Conservation (phyloP, 2,888 invertebrate genomes). For the Thereva nobilitata region DNA sequence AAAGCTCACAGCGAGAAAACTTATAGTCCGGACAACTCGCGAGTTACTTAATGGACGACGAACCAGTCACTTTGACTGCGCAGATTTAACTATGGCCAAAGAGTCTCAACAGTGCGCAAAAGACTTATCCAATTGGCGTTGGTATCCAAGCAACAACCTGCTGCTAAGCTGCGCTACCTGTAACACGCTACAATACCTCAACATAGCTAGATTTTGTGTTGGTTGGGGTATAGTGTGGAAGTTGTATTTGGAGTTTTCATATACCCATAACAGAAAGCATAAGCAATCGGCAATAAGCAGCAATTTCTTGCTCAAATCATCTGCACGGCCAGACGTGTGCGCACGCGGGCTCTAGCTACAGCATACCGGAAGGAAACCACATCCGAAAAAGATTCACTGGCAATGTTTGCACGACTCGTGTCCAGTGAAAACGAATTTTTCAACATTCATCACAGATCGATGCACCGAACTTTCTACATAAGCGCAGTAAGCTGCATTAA, state of each 20-base stretch:
- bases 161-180: conserved; percentile 10
- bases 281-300: too few relatives aligned
- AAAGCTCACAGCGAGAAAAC: too few relatives aligned
- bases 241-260: too few relatives aligned
- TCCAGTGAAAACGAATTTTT: conserved; percentile 12
- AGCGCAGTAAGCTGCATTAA: not conserved
- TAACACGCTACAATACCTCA: conserved; percentile 27
- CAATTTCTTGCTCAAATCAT: too few relatives aligned
- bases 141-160: conserved; percentile 27
- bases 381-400: not conserved
- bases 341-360: not conserved
- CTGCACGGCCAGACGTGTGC: too few relatives aligned
- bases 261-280: too few relatives aligned
- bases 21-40: not conserved
- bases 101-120: conserved; percentile 19
- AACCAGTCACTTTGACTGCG: conserved; percentile 19
- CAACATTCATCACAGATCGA: not conserved
- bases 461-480: conserved; percentile 12
- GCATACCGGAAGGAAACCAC: conserved; percentile 21
- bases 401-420: conserved; percentile 8
- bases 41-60: conserved; percentile 22
- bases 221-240: too few relatives aligned
- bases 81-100: conserved; percentile 21
- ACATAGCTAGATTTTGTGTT: too few relatives aligned
- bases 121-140: not conserved